Base-by-base conservation (phyloP, 2,888 invertebrate species). In the Apodemia duryi region DNA sequence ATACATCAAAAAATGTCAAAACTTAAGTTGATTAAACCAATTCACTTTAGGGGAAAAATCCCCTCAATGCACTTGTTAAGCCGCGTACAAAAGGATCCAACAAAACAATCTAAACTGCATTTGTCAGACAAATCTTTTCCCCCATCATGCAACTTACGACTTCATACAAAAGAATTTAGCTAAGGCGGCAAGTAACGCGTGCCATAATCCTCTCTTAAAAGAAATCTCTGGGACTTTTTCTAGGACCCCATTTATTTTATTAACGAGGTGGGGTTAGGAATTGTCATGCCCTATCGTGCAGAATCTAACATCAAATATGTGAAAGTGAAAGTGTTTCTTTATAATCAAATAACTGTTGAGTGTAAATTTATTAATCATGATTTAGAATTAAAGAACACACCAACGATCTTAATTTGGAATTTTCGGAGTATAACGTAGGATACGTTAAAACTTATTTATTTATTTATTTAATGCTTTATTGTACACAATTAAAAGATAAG, bases 81-180 rank as follows among this genome's bases (percentile, higher is more conserved):
- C 35, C 32, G 6, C 61, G 66, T 65, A 66, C 68, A 63, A 68
- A 71, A 68, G 68, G 46, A 21, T 21, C 49, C 68, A 70, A 72
- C 69, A 72, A 68, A 66, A 65, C 63, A n/a, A 60, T 60, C 57
- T 60, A 60, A 62, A 67, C 70, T 72, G 73, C 73, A 70, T 72
- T 72, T 71, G 73, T 72, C 72, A 69, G 69, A 64, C 66, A 67
- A 72, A 72, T 70, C 70, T 68, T 60, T 65, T 69, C 67, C 70
- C 70, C 69, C 54, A 41, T 41, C 21, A 0, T 38, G 21, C 38
- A 61, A 61, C 38, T 43, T 61, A 49, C 46, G 57, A 63, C 65
- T 67, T 7, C 66, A 65, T 67, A 71, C 68, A 69, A 71, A 71
- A 68, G 65, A 68, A 70, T 68, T 69, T 68, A 68, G 69, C 70